Conservation (phyloP, 2,888 invertebrate species). For the Aphodius sticticus region DNA sequence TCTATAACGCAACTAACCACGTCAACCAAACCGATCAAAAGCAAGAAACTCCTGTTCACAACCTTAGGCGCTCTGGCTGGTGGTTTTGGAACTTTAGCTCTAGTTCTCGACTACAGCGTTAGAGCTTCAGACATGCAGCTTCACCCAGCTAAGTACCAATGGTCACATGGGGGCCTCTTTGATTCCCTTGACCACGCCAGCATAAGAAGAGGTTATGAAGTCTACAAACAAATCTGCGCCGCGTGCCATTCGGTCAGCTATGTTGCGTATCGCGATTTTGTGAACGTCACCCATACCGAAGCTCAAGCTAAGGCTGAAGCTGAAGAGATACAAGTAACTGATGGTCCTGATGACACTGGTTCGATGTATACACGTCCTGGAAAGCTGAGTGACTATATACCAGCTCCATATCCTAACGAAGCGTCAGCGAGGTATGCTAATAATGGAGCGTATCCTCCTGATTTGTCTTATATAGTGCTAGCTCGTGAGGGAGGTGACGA, state of each 20-base stretch:
- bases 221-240: conserved; percentile 19
- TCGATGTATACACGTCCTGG: conserved; percentile 14
- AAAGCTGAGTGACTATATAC: conserved; percentile 11
- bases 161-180: neutral
- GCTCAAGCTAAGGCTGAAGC: conserved; percentile 16
- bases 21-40: neutral
- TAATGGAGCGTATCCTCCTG: conserved; percentile 6
- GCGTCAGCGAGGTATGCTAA: neutral
- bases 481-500: conserved; percentile 4
- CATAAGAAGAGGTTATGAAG: conserved; percentile 17
- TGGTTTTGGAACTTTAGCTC: neutral
- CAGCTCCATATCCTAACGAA: neutral
- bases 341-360: conserved; percentile 17
- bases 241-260: conserved; percentile 5
- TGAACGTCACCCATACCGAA: conserved; percentile 11
- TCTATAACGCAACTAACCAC: neutral
- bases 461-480: conserved; percentile 9
- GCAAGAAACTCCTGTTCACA: conserved; percentile 5
- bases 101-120: neutral
- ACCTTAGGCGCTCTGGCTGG: conserved; percentile 19
- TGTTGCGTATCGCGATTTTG: conserved; percentile 17
- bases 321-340: neutral
- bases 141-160: conserved; percentile 15
- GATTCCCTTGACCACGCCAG: conserved; percentile 7
- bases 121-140: conserved; percentile 12